These are phyloP conservation scores for Rachycentron canadum DNA, from an alignment of 2,797 vertebrate species.

Conservation along the genomic window DNA sequence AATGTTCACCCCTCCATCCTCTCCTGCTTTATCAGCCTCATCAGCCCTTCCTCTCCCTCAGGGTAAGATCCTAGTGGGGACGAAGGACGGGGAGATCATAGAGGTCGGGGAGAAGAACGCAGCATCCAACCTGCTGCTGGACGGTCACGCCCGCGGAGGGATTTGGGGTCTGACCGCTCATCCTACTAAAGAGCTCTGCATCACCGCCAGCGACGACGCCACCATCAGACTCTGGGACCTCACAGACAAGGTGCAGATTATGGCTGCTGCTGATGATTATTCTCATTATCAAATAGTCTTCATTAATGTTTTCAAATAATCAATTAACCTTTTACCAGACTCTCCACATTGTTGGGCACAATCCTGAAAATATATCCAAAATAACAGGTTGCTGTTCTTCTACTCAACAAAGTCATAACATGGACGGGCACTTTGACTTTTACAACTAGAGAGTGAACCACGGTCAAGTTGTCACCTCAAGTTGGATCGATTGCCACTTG, in stretches of 20 bases:
- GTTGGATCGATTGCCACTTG: too few species aligned
- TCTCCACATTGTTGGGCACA: too few species aligned
- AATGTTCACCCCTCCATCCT: neutral
- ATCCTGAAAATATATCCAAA: too few species aligned
- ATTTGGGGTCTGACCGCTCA: conserved; percentile 96
- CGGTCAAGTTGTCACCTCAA: too few species aligned
- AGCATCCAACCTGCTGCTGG: conserved; percentile 94
- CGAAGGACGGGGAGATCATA: conserved; percentile 96
- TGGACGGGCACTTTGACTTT: too few species aligned
- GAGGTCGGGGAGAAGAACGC: conserved; percentile 98
- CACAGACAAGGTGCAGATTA: conserved; percentile 81
- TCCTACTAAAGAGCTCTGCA: conserved; percentile 91
- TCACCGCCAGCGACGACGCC: conserved; percentile 92
- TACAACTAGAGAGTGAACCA: too few species aligned
- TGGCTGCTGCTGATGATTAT: neutral
- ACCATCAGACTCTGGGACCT: conserved; percentile 96
- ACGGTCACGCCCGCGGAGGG: conserved; percentile 93
- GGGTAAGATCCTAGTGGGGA: conserved; percentile 97
- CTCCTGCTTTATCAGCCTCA: neutral
- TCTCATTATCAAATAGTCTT: too few species aligned
- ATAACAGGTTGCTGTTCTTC: too few species aligned
- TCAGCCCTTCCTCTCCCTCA: conserved; percentile 53
- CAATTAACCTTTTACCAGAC: too few species aligned
- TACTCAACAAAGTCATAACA: too few species aligned
- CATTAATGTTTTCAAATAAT: too few species aligned